A percentile compares a stretch with the other conserved stretches of the same genome.
phyloP scores from a whole-genome alignment of 2,797 vertebrate species.

The Telmatherina bonti region DNA sequence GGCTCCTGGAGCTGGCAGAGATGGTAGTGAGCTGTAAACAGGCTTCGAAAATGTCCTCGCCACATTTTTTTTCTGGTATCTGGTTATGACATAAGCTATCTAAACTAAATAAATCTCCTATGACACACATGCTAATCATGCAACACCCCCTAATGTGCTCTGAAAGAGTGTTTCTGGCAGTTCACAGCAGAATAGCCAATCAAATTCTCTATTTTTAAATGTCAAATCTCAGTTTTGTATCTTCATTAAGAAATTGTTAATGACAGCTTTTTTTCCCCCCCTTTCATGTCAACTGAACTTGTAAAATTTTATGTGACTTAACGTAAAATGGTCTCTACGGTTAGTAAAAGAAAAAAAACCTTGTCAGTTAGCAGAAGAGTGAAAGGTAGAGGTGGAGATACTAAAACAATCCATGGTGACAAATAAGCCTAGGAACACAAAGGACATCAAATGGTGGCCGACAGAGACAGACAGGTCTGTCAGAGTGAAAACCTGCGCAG shows the following conservation, averaged over 20 bases:
- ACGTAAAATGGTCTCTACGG: too few relatives aligned
- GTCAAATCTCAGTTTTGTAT: background rate
- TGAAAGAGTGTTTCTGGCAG: background rate
- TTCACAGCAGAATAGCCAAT: background rate
- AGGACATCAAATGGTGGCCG: constrained; percentile 20
- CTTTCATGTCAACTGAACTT: background rate
- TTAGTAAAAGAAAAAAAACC: background rate
- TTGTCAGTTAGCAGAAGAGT: background rate
- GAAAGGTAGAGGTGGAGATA: constrained; percentile 8
- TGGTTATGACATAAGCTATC: background rate
- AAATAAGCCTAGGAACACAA: constrained; percentile 14
- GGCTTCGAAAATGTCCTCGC: background rate
- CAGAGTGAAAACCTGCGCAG: background rate
- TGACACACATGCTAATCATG: background rate
- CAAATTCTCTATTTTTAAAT: background rate
- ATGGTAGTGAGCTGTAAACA: constrained; percentile 9
- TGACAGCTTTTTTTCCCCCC: background rate
- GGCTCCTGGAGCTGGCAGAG: constrained; percentile 16
- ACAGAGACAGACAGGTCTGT: background rate
- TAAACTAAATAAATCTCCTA: constrained; percentile 6
- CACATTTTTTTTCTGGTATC: constrained; percentile 5
- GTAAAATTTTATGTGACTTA: background rate
- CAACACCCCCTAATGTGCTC: background rate
- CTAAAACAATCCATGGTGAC: background rate
- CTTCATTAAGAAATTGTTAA: background rate